These are phyloP conservation scores for Platyscapa corneri DNA, from an alignment of 1,140 invertebrate genomes.

Conservation along the genomic window DNA sequence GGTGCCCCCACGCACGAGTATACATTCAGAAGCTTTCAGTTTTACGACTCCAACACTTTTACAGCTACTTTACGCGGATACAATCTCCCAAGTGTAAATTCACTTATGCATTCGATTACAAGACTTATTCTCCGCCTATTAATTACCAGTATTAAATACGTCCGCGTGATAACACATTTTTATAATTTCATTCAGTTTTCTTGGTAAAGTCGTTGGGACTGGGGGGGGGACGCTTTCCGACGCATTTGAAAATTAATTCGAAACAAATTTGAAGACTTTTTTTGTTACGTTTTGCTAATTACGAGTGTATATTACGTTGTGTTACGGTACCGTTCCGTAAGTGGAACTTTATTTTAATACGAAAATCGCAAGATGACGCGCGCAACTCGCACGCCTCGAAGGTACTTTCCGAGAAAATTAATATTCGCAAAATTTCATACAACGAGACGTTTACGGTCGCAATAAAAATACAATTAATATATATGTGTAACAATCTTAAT, in stretches of 20 bases:
- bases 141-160: neutral
- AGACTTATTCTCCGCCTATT: neutral
- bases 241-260: neutral
- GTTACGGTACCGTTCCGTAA: neutral
- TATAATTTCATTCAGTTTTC: neutral
- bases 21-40: neutral
- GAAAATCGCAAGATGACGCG: neutral
- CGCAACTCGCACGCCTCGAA: too few relatives aligned
- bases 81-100: neutral
- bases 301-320: neutral
- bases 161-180: neutral
- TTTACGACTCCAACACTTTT: neutral
- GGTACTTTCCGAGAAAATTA: too few relatives aligned
- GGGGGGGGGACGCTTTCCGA: too few relatives aligned
- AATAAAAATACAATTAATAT: too few relatives aligned
- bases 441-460: too few relatives aligned
- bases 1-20: neutral
- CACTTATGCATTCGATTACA: constrained; percentile 1
- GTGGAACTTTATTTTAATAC: neutral
- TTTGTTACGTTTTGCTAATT: too few relatives aligned
- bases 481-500: too few relatives aligned
- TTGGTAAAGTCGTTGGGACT: neutral
- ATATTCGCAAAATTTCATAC: too few relatives aligned
- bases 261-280: neutral
- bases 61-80: constrained; percentile 3